A percentile compares a stretch with the other conserved stretches of the same genome.
These are phyloP conservation scores for Lycia hirtaria DNA, from an alignment of 2,888 invertebrate genomes.

Conservation along the genomic window DNA sequence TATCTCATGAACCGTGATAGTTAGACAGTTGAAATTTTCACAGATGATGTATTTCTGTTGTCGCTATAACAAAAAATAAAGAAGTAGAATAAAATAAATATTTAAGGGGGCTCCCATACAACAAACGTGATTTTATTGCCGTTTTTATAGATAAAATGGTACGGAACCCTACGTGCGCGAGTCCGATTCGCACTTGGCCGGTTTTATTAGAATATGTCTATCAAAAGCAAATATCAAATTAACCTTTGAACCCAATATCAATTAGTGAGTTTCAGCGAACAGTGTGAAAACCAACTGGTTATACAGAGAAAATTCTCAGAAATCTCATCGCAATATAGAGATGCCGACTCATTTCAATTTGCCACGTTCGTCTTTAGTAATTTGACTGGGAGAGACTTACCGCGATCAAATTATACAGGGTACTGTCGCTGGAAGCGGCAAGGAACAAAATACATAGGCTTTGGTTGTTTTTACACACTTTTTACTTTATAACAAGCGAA, in stretches of 20 bases:
- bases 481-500: too few species aligned
- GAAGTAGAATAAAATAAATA: too few species aligned
- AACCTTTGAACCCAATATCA: not conserved
- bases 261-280: not conserved
- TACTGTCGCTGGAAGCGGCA: constrained; percentile 49
- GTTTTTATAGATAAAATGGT: too few species aligned
- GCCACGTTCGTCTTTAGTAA: constrained; percentile 62
- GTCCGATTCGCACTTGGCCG: too few species aligned
- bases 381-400: constrained; percentile 63
- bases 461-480: not conserved
- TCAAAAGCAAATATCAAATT: not conserved
- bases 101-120: too few species aligned
- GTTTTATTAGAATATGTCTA: too few species aligned
- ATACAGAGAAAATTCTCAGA: constrained; percentile 3
- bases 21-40: too few species aligned
- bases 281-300: constrained; percentile 6
- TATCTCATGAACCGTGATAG: too few species aligned
- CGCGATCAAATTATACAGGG: constrained; percentile 48
- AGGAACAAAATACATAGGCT: not conserved
- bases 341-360: constrained; percentile 63
- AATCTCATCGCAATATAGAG: constrained; percentile 22
- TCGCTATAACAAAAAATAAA: too few species aligned
- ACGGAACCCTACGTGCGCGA: too few species aligned
- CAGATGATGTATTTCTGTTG: too few species aligned
- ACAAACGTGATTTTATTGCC: too few species aligned